Evolutionary conservation across 2,888 invertebrate species (phyloP).

Genomic region (Clitarchus hookeri): DNA sequence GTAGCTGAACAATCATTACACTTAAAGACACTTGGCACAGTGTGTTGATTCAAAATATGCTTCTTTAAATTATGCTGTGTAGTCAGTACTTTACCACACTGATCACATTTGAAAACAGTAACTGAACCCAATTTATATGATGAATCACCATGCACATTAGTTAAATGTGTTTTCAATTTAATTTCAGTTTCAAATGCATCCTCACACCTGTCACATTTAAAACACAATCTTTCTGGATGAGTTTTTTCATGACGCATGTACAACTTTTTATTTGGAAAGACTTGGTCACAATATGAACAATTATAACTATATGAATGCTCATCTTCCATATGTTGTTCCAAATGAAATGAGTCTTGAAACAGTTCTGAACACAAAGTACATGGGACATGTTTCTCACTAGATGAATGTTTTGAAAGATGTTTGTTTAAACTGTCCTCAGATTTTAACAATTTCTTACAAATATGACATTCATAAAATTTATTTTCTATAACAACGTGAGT

Average conservation of each 20-base stretch:
- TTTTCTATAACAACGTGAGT: conserved; percentile 33
- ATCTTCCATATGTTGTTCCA: conserved; percentile 33
- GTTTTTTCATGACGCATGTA: conserved; percentile 34
- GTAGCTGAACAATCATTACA: conserved; percentile 35
- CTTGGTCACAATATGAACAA: conserved; percentile 30
- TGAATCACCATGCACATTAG: conserved; percentile 31
- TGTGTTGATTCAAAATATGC: conserved; percentile 36
- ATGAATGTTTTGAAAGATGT: conserved; percentile 39
- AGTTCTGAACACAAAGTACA: conserved; percentile 33
- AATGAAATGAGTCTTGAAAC: conserved; percentile 31
- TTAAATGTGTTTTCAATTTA: conserved; percentile 36
- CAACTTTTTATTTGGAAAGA: conserved; percentile 28
- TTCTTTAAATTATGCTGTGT: conserved; percentile 36
- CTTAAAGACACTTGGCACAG: conserved; percentile 18
- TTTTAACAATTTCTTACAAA: conserved; percentile 39
- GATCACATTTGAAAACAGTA: conserved; percentile 37
- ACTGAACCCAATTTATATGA: not conserved
- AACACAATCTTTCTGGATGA: conserved; percentile 29
- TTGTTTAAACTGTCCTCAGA: conserved; percentile 37
- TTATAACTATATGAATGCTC: conserved; percentile 29
- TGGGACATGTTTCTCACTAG: conserved; percentile 10
- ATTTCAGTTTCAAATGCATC: conserved; percentile 35
- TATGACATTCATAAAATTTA: conserved; percentile 35
- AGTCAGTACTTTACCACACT: conserved; percentile 34
- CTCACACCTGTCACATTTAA: conserved; percentile 33